Base-by-base conservation (phyloP, 2,113 vertebrate species). In the Ammodramus savannarum region DNA sequence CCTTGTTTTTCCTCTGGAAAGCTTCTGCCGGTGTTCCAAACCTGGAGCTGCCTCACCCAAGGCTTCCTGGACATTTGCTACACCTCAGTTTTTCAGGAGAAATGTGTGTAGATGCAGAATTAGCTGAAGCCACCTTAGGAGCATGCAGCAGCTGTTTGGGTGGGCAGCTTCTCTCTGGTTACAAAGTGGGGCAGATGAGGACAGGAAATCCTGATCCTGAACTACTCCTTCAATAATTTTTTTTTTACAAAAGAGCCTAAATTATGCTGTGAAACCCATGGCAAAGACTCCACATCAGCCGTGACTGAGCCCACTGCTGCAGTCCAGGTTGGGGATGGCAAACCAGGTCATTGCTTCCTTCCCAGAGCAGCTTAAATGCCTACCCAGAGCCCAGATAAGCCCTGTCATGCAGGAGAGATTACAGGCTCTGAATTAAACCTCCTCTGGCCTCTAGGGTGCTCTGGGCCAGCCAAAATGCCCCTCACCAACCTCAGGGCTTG, bases 261-360 rank as follows among this genome's bases (percentile, higher is more conserved):
- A 3, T 73, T 39, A n/a, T 16, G 17, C 20, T 19, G 48, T 51
- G 63, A 80, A 90, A 68, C 31, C 31, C 44, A 48, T 11, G 29
- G n/a, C 34, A 44, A 71, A 34, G 46, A 39, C 3, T 29, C 41
- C 27, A 7, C 4, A 16, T 16, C 39, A 26, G 36, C 0, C 0
- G 48, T 4, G 2, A 2, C 32, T 2, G 16, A 75, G 43, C 48
- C 31, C 1, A 2, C 63, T 71, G 57, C 58, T 48, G 46, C 16
- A 1, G 1, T 44, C 41, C 13, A 5, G 13, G 10, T 9, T 67
- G 76, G 65, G 21, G 38, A 8, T 29, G 11, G 65, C 74, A 93
- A 81, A 22, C 11, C 1, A 4, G 21, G 32, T 61, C 59, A 55
- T 26, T 0, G 0, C 48, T 46, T 44, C 10, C 0, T 25, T 63